Evolutionary conservation across 2,888 invertebrate genomes (phyloP), one percentile per base, ranked within the genome.

Genomic region (Nomada fabriciana): DNA sequence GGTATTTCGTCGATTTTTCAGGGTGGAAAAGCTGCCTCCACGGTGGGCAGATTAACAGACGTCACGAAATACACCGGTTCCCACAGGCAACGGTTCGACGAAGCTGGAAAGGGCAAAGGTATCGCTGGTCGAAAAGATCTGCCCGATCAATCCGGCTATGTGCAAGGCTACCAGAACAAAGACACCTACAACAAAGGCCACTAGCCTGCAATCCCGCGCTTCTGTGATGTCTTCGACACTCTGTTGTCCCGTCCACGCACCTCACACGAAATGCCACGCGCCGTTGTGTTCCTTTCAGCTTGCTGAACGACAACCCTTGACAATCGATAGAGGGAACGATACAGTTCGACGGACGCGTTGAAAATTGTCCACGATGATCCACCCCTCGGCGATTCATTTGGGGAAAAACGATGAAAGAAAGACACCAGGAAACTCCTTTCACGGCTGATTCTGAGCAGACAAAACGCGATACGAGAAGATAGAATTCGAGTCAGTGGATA

Each of bases 1-100:
- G 5, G 7, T 0, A 25, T n/a, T 52, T 2, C 2, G 3, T 13
- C 18, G 2, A 9, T 23, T 42, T 50, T 64, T 4, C 94, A 94
- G 88, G 93, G 95, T 2, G 91, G 92, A 10, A 94, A 93, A 83
- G 91, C 93, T 2, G 92, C 94, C 2, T 94, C 94, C n/a, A 93
- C 95, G 0, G 96, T 97, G 4, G 97, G 97, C 88, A 95, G 98
- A 81, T 94, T 98, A 87, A 98, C 98, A 0, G 98, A 98, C 92
- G 96, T 97, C n/a, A 96, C 96, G 90, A 98, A 97, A 92, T 98
- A 98, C 94, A 98, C 98, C 0, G 98, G 98, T 68, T 97, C 97
- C 7, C 97, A 97, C 93, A 97, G 96, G 93, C 97, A 98, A 90
- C 96, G 98, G 36, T 98, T 98, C 91, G 98, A 98, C 94, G 96